Conservation (phyloP, 2,888 invertebrate genomes). For the Cephus nigrinus region DNA sequence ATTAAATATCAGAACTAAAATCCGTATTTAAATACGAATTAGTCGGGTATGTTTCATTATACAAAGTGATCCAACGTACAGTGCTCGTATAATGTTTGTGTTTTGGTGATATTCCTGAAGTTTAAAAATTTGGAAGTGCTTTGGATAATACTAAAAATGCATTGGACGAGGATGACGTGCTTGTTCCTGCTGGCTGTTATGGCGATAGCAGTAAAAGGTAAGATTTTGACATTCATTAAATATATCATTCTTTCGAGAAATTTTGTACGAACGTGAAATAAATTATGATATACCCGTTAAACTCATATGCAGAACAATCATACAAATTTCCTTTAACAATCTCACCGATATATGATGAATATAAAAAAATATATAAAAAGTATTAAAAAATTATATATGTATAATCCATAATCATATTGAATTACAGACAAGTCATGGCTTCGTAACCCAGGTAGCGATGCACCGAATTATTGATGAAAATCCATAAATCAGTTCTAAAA, state of each 20-base stretch:
- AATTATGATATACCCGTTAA: neutral
- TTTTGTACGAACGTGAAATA: neutral
- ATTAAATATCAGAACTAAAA: neutral
- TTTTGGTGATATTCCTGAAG: neutral
- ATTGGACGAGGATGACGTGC: conserved; percentile 29
- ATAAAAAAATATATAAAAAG: neutral
- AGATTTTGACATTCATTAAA: neutral
- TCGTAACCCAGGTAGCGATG: conserved; percentile 9
- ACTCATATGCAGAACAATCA: neutral
- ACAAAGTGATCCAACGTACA: neutral
- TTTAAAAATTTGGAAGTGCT: conserved; percentile 16
- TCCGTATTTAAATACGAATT: neutral
- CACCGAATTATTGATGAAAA: conserved; percentile 51
- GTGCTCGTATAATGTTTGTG: neutral
- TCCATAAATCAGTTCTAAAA: conserved; percentile 35
- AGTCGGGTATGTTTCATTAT: neutral
- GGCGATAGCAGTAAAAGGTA: conserved; percentile 25
- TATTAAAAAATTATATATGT: neutral
- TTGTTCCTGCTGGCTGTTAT: conserved; percentile 30
- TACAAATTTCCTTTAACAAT: neutral
- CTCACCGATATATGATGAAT: neutral
- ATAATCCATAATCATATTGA: neutral
- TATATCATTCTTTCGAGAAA: neutral
- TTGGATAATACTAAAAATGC: conserved; percentile 44
- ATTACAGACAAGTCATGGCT: neutral